Evolutionary conservation across 2,113 vertebrate species (phyloP).

Genomic region (Notiomystis cincta): DNA sequence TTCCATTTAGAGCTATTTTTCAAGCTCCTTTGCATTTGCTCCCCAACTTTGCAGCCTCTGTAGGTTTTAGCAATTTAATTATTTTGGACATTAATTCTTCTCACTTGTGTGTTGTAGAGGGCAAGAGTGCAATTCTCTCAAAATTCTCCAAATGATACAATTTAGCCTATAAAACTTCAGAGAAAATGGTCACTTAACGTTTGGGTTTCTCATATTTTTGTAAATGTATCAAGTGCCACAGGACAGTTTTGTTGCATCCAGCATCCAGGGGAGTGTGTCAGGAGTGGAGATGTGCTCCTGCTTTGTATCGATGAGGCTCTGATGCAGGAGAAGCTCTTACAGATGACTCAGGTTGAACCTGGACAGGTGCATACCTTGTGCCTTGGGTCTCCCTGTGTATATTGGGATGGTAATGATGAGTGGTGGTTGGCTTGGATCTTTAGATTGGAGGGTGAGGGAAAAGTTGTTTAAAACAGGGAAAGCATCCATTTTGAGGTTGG

Average conservation of each 20-base stretch:
- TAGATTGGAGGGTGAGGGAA: not conserved
- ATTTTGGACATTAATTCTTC: slow-evolving; percentile 29
- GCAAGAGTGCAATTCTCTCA: not conserved
- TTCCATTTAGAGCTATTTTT: slow-evolving; percentile 4
- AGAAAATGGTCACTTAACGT: not conserved
- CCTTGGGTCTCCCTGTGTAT: not conserved
- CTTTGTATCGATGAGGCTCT: not conserved
- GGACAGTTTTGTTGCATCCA: not conserved
- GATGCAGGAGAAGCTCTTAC: not conserved
- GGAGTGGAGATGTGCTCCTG: not conserved
- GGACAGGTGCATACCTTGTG: fast-evolving
- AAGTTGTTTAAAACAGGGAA: not conserved
- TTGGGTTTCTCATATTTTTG: not conserved
- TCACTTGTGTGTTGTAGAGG: slow-evolving; percentile 33
- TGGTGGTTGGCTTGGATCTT: not conserved
- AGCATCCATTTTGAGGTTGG: not conserved
- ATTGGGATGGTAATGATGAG: not conserved
- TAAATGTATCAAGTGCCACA: not conserved
- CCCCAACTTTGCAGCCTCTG: not conserved
- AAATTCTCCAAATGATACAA: not conserved
- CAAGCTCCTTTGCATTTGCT: not conserved
- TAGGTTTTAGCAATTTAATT: not conserved
- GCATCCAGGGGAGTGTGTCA: fast-evolving
- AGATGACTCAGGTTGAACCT: not conserved
- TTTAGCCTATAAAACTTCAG: not conserved